Conservation (phyloP, 1,140 invertebrate species). For the Galleria mellonella region DNA sequence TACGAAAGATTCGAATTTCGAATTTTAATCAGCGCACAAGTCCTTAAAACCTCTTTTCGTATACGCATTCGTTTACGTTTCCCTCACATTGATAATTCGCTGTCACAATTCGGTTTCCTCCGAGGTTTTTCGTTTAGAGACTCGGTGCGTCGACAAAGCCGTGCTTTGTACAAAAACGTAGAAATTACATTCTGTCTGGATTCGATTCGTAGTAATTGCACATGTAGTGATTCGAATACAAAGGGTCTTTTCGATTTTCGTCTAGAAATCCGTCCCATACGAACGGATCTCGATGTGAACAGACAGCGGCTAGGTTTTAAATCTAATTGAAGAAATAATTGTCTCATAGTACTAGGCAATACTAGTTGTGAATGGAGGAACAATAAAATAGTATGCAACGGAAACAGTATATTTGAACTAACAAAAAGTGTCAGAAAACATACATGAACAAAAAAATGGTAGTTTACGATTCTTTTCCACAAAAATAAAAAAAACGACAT, state of each 20-base stretch:
- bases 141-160: not conserved
- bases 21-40: conserved; percentile 42
- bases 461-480: too few relatives aligned
- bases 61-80: conserved; percentile 18
- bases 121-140: not conserved
- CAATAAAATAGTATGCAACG: too few relatives aligned
- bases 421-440: too few relatives aligned
- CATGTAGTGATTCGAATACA: conserved; percentile 26
- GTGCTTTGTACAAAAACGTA: conserved; percentile 22
- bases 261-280: not conserved
- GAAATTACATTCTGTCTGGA: conserved; percentile 34
- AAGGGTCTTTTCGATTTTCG: conserved; percentile 15
- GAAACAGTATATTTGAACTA: too few relatives aligned
- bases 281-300: not conserved
- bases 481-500: too few relatives aligned
- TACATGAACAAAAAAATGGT: too few relatives aligned
- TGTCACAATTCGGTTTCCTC: conserved; percentile 13
- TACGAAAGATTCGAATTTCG: conserved; percentile 28
- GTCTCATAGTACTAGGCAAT: too few relatives aligned
- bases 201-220: conserved; percentile 47
- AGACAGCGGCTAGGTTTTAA: not conserved
- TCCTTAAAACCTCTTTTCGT: conserved; percentile 28
- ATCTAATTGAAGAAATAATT: too few relatives aligned
- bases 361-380: too few relatives aligned
- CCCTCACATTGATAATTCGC: conserved; percentile 7